phyloP scores from a whole-genome alignment of 2,888 invertebrate genomes.

The Sclerodermus sp. region DNA sequence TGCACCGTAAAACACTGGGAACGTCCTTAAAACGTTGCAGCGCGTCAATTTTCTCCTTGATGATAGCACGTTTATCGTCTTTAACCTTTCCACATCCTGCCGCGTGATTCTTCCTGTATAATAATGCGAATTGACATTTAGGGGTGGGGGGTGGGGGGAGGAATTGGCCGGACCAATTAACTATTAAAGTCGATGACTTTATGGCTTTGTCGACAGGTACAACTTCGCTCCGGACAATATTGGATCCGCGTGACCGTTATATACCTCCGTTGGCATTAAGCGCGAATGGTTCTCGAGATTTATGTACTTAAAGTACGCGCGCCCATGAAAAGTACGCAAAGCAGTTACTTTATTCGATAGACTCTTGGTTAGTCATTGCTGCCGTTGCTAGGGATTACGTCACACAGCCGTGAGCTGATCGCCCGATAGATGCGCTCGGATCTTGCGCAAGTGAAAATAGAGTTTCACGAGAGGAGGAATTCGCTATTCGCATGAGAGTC shows the following conservation, averaged over 20 bases:
- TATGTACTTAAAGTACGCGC: conserved; percentile 6
- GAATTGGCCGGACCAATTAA: background rate
- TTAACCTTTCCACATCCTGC: conserved; percentile 2
- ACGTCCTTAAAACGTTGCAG: too few species aligned
- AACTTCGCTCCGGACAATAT: background rate
- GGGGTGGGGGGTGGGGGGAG: too few species aligned
- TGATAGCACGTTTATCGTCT: background rate
- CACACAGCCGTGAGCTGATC: conserved; percentile 5
- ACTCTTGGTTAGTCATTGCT: background rate
- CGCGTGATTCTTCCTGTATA: background rate
- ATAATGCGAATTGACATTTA: conserved; percentile 2
- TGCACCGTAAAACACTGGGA: too few species aligned
- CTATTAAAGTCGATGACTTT: background rate
- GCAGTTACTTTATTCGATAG: background rate
- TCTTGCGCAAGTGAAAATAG: conserved; percentile 24
- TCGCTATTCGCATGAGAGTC: conserved; percentile 3
- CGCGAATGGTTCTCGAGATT: conserved; percentile 6
- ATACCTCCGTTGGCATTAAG: conserved; percentile 2
- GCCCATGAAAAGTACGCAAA: conserved; percentile 3
- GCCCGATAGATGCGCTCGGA: conserved; percentile 17
- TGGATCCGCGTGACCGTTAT: background rate
- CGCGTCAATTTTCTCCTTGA: background rate
- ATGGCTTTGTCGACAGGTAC: background rate
- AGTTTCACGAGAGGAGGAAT: conserved; percentile 9
- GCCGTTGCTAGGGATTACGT: conserved; percentile 15